phyloP scores from a whole-genome alignment of 2,888 invertebrate species.

The Mesorhabditis belari region DNA sequence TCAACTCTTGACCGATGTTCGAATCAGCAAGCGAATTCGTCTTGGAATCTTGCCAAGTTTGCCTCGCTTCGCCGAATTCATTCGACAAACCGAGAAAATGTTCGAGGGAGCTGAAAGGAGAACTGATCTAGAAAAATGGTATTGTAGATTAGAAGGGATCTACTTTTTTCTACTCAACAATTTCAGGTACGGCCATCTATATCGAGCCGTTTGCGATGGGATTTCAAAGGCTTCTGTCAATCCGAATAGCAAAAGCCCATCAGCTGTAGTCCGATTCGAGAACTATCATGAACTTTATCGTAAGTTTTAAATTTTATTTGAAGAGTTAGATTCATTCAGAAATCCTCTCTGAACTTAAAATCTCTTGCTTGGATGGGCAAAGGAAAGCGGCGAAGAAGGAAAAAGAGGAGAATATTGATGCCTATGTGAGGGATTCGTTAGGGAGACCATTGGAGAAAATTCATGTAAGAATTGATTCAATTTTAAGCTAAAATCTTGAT shows the following conservation, averaged over 20 bases:
- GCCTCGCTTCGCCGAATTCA: slow-evolving; percentile 60
- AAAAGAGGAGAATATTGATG: slow-evolving; percentile 79
- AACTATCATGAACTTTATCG: slow-evolving; percentile 86
- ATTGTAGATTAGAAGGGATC: not conserved
- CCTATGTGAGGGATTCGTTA: slow-evolving; percentile 88
- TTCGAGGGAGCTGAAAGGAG: slow-evolving; percentile 78
- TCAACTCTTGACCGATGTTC: slow-evolving; percentile 22
- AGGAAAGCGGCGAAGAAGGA: slow-evolving; percentile 82
- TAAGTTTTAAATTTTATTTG: slow-evolving; percentile 39
- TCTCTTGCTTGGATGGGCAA: slow-evolving; percentile 75
- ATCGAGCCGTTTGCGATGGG: slow-evolving; percentile 70
- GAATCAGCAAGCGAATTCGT: slow-evolving; percentile 34
- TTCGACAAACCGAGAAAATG: slow-evolving; percentile 76
- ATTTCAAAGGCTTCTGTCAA: slow-evolving; percentile 72
- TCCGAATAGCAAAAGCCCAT: slow-evolving; percentile 77
- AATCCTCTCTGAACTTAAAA: slow-evolving; percentile 75
- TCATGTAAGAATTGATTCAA: no score
- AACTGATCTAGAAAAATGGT: slow-evolving; percentile 83
- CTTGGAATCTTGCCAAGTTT: slow-evolving; percentile 47
- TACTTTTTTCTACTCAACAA: no score
- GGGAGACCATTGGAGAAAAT: slow-evolving; percentile 84
- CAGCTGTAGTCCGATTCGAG: slow-evolving; percentile 85
- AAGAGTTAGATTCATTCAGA: slow-evolving; percentile 24
- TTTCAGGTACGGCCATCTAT: slow-evolving; percentile 35
- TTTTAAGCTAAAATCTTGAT: no score